phyloP scores from a whole-genome alignment of 53 echinoderm and acorn worm genomes.

The Pentamera pediparva region DNA sequence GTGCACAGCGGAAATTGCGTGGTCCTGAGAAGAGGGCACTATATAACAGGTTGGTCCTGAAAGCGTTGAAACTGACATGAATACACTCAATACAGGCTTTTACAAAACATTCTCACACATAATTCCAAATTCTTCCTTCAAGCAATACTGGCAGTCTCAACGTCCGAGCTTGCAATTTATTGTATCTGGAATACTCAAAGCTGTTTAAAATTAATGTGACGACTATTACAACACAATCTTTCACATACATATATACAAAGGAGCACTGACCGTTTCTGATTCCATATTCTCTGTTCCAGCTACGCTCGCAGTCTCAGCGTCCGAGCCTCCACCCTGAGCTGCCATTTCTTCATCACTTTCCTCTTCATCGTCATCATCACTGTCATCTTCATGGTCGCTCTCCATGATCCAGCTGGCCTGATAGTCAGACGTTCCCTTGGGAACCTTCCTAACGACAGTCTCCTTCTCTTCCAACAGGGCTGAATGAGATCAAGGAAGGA shows the following conservation, averaged over 20 bases:
- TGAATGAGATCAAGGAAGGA: slow-evolving; percentile 5
- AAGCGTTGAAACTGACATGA: no score
- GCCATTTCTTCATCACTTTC: slow-evolving; percentile 44
- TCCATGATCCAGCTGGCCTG: slow-evolving; percentile 95
- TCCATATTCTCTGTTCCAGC: slow-evolving; percentile 84
- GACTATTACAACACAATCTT: background rate
- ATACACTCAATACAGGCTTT: no score
- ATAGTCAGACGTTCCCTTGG: slow-evolving; percentile 92
- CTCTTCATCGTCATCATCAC: slow-evolving; percentile 41
- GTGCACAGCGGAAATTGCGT: no score
- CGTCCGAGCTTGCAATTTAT: no score
- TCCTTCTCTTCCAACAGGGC: slow-evolving; percentile 56
- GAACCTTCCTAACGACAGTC: slow-evolving; percentile 62
- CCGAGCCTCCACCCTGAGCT: slow-evolving; percentile 50
- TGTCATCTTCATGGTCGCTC: slow-evolving; percentile 60
- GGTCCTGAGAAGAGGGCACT: no score
- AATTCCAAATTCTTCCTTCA: no score
- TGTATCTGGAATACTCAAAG: no score
- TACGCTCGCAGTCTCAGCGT: slow-evolving; percentile 42
- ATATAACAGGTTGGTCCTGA: no score
- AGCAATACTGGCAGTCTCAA: no score
- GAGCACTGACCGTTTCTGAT: slow-evolving; percentile 62
- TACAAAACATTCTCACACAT: no score
- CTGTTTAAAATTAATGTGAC: no score
- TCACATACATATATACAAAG: background rate